A percentile compares a stretch with the other conserved stretches of the same genome.
Conservation (phyloP, 2,797 vertebrate genomes). For the Aulostomus chinensis region DNA sequence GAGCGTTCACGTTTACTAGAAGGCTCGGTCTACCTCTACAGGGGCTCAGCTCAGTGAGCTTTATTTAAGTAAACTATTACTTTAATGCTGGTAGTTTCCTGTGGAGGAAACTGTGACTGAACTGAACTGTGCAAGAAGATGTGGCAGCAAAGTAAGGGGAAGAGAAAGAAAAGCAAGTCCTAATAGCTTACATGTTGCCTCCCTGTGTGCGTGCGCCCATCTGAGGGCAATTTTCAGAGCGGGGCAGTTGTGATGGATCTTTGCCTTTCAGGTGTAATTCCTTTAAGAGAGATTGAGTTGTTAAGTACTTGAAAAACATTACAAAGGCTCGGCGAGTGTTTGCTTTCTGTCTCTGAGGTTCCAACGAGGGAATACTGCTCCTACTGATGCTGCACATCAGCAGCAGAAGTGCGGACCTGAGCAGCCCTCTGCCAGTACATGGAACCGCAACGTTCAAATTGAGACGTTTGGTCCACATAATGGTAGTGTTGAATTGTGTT, state of each 20-base stretch:
- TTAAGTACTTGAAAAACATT: slow-evolving; percentile 80
- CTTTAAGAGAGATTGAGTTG: slow-evolving; percentile 82
- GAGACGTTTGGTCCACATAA: too few relatives aligned
- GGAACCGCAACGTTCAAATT: too few relatives aligned
- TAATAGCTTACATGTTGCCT: slow-evolving; percentile 70
- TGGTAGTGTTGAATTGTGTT: too few relatives aligned
- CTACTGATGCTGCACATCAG: neutral
- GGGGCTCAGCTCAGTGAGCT: too few relatives aligned
- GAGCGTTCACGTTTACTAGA: neutral
- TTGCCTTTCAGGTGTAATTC: slow-evolving; percentile 86
- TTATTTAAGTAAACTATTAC: slow-evolving; percentile 31
- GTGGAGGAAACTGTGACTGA: too few relatives aligned
- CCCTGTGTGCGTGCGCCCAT: slow-evolving; percentile 65
- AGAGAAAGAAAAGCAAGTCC: slow-evolving; percentile 17
- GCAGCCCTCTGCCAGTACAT: too few relatives aligned
- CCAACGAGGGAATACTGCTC: slow-evolving; percentile 37
- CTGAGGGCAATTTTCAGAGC: slow-evolving; percentile 82
- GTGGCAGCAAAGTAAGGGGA: slow-evolving; percentile 4
- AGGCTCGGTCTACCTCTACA: too few relatives aligned
- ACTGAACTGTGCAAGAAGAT: too few relatives aligned
- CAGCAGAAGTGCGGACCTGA: neutral
- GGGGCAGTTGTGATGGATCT: slow-evolving; percentile 78
- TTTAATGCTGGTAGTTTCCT: slow-evolving; percentile 31
- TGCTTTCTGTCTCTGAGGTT: slow-evolving; percentile 67
- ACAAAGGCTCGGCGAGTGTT: slow-evolving; percentile 79